phyloP scores from a whole-genome alignment of 2,888 invertebrate genomes.

The Cremastinae sp. region DNA sequence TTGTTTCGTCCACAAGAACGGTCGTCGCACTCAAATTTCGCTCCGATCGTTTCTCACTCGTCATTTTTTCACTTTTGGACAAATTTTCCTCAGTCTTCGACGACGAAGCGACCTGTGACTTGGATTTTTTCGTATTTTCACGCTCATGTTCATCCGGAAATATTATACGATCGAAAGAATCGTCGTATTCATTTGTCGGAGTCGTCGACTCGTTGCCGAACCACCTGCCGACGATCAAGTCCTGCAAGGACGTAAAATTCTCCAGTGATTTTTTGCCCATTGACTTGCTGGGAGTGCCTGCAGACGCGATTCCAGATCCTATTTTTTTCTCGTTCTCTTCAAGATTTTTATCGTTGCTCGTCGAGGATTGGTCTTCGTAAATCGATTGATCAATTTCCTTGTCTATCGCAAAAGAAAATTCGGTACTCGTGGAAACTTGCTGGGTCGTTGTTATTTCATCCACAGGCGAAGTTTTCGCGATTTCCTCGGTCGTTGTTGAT shows the following conservation, averaged over 20 bases:
- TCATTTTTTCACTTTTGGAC: background rate
- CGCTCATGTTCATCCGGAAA: background rate
- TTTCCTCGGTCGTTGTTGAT: background rate
- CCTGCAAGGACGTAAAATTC: slow-evolving; percentile 42
- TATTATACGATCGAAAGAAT: slow-evolving; percentile 40
- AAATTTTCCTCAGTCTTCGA: background rate
- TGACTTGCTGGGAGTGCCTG: background rate
- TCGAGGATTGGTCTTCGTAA: background rate
- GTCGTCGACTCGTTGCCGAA: slow-evolving; percentile 49
- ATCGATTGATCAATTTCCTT: background rate
- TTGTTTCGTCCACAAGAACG: background rate
- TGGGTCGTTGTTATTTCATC: slow-evolving; percentile 19
- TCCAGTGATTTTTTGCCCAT: background rate
- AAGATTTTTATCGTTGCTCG: background rate
- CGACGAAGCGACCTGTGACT: slow-evolving; percentile 5
- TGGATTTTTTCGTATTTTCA: slow-evolving; percentile 9
- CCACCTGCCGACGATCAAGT: slow-evolving; percentile 47
- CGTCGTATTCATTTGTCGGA: background rate
- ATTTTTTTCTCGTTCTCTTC: background rate
- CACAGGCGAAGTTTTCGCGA: background rate
- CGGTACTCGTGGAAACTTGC: background rate
- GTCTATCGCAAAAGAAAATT: background rate
- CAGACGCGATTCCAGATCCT: background rate
- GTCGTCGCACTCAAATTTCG: slow-evolving; percentile 2
- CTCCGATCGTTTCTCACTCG: background rate